Conservation (phyloP, 2,797 vertebrate genomes). For the Pelodytes ibericus region DNA sequence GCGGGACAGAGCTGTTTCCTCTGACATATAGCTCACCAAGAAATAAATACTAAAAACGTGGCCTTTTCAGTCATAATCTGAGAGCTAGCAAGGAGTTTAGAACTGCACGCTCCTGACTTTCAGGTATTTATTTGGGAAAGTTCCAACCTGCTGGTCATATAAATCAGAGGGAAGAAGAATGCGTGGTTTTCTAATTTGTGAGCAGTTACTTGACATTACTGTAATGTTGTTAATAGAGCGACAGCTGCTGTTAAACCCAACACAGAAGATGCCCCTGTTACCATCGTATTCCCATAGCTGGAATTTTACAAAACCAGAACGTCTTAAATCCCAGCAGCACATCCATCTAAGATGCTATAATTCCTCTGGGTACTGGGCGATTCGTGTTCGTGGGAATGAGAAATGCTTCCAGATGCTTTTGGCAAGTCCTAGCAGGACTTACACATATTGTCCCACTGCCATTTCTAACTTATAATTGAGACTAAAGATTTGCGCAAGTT, state of each 20-base stretch:
- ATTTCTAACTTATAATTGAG: slow-evolving; percentile 22
- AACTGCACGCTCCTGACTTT: not conserved
- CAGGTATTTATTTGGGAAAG: not conserved
- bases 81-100: not conserved
- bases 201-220: not conserved
- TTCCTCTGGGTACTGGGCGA: slow-evolving; percentile 36
- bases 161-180: too few species aligned
- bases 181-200: not conserved
- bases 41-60: too few species aligned
- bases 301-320: not conserved
- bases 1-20: too few species aligned
- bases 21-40: too few species aligned
- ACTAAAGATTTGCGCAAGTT: slow-evolving; percentile 26
- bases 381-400: slow-evolving; percentile 39
- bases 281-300: not conserved
- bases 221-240: not conserved
- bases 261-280: not conserved
- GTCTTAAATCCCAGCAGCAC: slow-evolving; percentile 5
- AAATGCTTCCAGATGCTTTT: slow-evolving; percentile 47
- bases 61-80: not conserved
- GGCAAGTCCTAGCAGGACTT: slow-evolving; percentile 27
- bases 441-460: slow-evolving; percentile 30
- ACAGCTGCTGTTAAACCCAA: not conserved
- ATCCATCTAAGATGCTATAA: slow-evolving; percentile 16
- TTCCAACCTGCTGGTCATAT: not conserved